Percentiles rank a stretch among this genome's conserved stretches.
These are phyloP conservation scores for Antedon bifida DNA, from an alignment of 35 echinoderm and acorn worm genomes.

Conservation along the genomic window DNA sequence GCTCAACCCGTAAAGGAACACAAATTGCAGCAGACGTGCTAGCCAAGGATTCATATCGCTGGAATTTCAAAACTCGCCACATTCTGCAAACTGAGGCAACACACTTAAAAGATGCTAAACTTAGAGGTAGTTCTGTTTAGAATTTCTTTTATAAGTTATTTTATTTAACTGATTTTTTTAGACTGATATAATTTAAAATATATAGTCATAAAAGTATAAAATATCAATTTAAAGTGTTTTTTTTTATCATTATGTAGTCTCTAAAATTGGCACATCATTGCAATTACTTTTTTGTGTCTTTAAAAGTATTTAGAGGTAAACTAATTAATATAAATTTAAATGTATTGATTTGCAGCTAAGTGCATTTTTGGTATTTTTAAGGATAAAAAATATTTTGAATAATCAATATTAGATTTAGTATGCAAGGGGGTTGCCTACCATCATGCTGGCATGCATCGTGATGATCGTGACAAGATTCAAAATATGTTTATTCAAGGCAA, in stretches of 20 bases:
- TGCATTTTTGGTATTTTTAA: no score
- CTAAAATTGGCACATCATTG: no score
- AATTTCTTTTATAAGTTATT: no score
- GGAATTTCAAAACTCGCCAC: constrained; percentile 35
- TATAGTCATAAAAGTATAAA: no score
- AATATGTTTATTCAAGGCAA: constrained; percentile 55
- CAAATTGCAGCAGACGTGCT: constrained; percentile 46
- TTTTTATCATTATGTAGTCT: no score
- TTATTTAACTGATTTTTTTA: no score
- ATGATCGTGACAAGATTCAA: constrained; percentile 50
- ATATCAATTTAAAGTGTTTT: no score
- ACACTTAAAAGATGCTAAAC: constrained; percentile 40
- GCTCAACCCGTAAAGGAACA: constrained; percentile 54
- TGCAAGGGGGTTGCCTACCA: constrained; percentile 59
- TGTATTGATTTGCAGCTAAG: no score
- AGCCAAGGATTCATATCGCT: constrained; percentile 36
- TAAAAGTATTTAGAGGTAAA: no score
- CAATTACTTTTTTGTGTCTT: no score
- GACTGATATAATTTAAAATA: no score
- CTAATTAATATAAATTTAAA: no score
- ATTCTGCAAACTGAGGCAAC: constrained; percentile 35
- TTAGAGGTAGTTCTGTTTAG: constrained; percentile 37
- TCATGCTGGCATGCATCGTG: constrained; percentile 56
- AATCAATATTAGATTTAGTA: constrained; percentile 24
- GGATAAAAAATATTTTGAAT: not conserved